Conservation (phyloP, 2,888 invertebrate species). For the Caenorhabditis uteleia region DNA sequence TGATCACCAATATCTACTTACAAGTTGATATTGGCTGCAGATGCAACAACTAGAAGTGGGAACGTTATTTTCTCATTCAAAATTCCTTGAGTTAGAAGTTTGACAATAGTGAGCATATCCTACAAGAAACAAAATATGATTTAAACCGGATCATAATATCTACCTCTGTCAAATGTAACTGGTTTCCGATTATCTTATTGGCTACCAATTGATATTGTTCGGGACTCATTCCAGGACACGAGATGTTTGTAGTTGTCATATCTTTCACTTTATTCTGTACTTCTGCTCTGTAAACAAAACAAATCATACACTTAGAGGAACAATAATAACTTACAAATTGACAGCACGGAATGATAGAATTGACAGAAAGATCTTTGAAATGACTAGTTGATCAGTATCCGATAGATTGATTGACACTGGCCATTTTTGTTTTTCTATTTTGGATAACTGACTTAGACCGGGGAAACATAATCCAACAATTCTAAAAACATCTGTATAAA, state of each 20-base stretch:
- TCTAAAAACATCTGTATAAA: conserved; percentile 15
- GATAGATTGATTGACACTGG: conserved; percentile 12
- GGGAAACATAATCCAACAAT: conserved; percentile 33
- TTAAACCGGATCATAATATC: conserved; percentile 5
- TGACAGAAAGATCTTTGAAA: conserved; percentile 15
- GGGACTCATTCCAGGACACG: conserved; percentile 11
- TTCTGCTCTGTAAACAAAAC: conserved; percentile 7
- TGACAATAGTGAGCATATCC: conserved; percentile 31
- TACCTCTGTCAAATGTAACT: conserved; percentile 20
- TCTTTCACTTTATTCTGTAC: neutral
- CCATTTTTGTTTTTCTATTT: conserved; percentile 36
- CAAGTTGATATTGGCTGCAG: conserved; percentile 35
- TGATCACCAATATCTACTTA: neutral
- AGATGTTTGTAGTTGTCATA: neutral
- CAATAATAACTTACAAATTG: conserved; percentile 2
- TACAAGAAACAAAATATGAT: conserved; percentile 4
- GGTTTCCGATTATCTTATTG: conserved; percentile 13
- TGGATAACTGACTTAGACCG: conserved; percentile 28
- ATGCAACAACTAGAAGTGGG: conserved; percentile 38
- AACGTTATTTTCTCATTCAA: conserved; percentile 29
- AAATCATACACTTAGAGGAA: neutral
- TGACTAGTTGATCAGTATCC: neutral
- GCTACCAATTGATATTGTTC: conserved; percentile 19
- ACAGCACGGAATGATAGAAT: conserved; percentile 10
- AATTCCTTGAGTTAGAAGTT: conserved; percentile 31